These are phyloP conservation scores for Cyanoderma ruficeps DNA, from an alignment of 2,113 vertebrate genomes.

Conservation along the genomic window DNA sequence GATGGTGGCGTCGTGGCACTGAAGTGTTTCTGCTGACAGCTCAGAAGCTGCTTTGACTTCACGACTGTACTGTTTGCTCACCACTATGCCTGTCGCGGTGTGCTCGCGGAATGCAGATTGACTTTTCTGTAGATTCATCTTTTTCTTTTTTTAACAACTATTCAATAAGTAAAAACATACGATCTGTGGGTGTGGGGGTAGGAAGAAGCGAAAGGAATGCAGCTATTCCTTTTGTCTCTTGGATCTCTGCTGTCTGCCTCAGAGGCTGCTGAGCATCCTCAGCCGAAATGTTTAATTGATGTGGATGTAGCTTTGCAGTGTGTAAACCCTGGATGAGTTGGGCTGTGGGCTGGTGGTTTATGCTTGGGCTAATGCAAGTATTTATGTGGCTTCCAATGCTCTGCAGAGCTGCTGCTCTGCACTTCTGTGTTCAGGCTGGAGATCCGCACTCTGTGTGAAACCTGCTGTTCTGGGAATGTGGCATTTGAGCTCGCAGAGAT, in stretches of 20 bases:
- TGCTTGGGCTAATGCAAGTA: background rate
- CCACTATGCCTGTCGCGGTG: background rate
- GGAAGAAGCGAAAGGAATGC: background rate
- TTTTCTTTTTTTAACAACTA: background rate
- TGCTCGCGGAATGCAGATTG: background rate
- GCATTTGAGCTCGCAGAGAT: background rate
- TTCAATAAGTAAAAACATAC: background rate
- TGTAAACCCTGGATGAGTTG: background rate
- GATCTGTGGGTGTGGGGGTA: conserved; percentile 1
- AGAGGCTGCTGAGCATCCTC: background rate
- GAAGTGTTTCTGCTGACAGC: background rate
- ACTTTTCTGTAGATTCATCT: background rate
- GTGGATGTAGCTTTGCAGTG: background rate
- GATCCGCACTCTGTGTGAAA: fast-evolving
- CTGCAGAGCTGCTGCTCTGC: background rate
- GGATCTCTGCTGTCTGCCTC: background rate
- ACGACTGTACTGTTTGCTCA: background rate
- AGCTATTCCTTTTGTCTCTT: conserved; percentile 1
- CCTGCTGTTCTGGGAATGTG: background rate
- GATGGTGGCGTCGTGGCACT: background rate
- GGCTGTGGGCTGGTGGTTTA: background rate
- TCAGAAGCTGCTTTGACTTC: background rate
- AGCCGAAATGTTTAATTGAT: background rate
- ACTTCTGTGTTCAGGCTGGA: background rate
- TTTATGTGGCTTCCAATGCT: background rate